A percentile compares a stretch with the other conserved stretches of the same genome.
phyloP scores from a whole-genome alignment of 2,888 invertebrate species.

The Liposcelis brunnea region DNA sequence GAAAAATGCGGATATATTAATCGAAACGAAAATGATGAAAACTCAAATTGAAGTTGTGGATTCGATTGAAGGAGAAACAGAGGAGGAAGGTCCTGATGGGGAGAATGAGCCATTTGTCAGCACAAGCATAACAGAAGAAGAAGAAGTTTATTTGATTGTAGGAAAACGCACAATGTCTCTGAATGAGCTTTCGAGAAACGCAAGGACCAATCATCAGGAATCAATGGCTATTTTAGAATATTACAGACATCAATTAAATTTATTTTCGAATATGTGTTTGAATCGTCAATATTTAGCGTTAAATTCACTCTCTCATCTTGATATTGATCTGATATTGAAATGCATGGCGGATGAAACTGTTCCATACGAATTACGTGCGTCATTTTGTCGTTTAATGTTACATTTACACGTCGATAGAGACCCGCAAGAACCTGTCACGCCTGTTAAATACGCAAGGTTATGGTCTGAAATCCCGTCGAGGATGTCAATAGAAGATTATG shows the following conservation, averaged over 20 bases:
- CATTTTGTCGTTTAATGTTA: slow-evolving; percentile 93
- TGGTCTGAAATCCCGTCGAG: slow-evolving; percentile 96
- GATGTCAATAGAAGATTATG: slow-evolving; percentile 88
- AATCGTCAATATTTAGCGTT: slow-evolving; percentile 89
- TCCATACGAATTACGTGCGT: slow-evolving; percentile 87
- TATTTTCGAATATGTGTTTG: slow-evolving; percentile 98
- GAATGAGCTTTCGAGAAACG: slow-evolving; percentile 59
- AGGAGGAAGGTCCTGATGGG: slow-evolving; percentile 27
- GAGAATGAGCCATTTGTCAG: slow-evolving; percentile 22
- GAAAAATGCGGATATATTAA: slow-evolving; percentile 88
- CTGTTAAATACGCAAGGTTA: slow-evolving; percentile 92
- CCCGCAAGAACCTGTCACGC: slow-evolving; percentile 96
- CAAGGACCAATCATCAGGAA: slow-evolving; percentile 42
- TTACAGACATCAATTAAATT: slow-evolving; percentile 90
- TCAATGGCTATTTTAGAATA: slow-evolving; percentile 78
- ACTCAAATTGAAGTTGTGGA: slow-evolving; percentile 47
- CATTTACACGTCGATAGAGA: slow-evolving; percentile 97
- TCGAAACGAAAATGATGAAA: no score
- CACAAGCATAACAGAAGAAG: slow-evolving; percentile 10
- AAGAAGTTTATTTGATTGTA: slow-evolving; percentile 15
- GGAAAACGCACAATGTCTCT: slow-evolving; percentile 38
- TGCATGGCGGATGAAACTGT: slow-evolving; percentile 92
- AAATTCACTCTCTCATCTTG: slow-evolving; percentile 78
- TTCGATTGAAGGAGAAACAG: slow-evolving; percentile 30
- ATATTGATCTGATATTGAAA: slow-evolving; percentile 90